Evolutionary conservation across 2,888 invertebrate genomes (phyloP).

Genomic region (Stenodema calcarata): DNA sequence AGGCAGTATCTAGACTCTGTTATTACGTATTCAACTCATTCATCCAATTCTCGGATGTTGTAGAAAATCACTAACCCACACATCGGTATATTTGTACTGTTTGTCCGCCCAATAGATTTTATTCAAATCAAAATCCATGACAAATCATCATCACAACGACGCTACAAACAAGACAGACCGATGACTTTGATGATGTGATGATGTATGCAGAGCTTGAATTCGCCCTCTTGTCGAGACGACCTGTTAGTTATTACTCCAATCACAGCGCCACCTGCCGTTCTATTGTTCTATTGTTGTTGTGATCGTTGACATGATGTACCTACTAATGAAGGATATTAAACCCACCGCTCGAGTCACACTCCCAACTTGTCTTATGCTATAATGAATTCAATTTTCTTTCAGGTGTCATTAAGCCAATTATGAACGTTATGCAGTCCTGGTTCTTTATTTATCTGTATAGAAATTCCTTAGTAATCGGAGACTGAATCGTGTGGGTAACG

Average conservation of each 20-base stretch:
- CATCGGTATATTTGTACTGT: no score
- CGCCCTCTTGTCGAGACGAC: neutral
- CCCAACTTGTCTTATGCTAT: neutral
- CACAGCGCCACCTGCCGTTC: neutral
- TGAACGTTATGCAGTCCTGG: neutral
- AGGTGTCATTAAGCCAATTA: neutral
- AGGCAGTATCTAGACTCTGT: no score
- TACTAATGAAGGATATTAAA: neutral
- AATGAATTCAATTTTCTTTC: neutral
- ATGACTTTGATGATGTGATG: neutral
- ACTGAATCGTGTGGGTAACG: neutral
- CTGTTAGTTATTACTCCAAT: neutral
- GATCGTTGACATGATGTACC: neutral
- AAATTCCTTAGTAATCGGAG: neutral
- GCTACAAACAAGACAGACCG: no score
- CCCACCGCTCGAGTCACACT: neutral
- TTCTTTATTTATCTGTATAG: neutral
- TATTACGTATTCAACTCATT: no score
- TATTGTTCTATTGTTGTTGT: neutral
- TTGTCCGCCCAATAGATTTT: no score
- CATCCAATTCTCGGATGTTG: no score
- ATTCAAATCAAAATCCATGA: no score
- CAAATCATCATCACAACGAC: no score
- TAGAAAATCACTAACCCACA: no score
- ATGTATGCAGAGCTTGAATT: neutral